Evolutionary conservation across 2,797 vertebrate genomes (phyloP).

Genomic region (Pseudomugil tenellus): DNA sequence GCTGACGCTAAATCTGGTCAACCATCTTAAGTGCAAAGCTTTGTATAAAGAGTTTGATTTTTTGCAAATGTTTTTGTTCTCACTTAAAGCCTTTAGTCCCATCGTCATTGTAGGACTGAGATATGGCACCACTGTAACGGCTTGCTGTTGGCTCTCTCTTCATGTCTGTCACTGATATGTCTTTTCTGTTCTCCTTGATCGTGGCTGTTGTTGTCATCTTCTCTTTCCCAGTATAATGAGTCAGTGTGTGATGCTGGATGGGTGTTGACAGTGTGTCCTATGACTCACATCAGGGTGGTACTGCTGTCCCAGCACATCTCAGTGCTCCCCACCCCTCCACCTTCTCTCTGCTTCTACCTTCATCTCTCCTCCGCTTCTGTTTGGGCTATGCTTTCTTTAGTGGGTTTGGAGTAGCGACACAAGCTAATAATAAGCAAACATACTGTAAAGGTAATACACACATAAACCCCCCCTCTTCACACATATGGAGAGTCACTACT

Average conservation of each 20-base stretch:
- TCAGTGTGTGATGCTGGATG: slow-evolving; percentile 74
- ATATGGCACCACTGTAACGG: slow-evolving; percentile 34
- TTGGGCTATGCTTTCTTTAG: slow-evolving; percentile 31
- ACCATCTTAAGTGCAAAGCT: background rate
- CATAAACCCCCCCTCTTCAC: background rate
- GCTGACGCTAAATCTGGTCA: background rate
- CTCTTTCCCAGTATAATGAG: slow-evolving; percentile 72
- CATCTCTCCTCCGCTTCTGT: slow-evolving; percentile 20
- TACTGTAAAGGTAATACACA: slow-evolving; percentile 41
- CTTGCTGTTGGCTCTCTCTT: slow-evolving; percentile 43
- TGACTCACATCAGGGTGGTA: slow-evolving; percentile 70
- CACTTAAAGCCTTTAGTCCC: slow-evolving; percentile 11
- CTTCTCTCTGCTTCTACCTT: slow-evolving; percentile 1
- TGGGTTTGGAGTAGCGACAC: slow-evolving; percentile 14
- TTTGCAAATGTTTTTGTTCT: slow-evolving; percentile 4
- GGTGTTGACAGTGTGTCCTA: slow-evolving; percentile 73
- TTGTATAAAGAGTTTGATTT: background rate
- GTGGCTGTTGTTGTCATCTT: slow-evolving; percentile 65
- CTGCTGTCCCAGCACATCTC: slow-evolving; percentile 72
- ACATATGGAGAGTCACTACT: background rate
- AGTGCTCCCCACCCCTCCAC: slow-evolving; percentile 3
- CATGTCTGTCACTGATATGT: slow-evolving; percentile 34
- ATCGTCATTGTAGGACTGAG: slow-evolving; percentile 4
- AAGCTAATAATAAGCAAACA: slow-evolving; percentile 50
- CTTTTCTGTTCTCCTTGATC: slow-evolving; percentile 67